Evolutionary conservation across 2,888 invertebrate species (phyloP).

Genomic region (Macrophya annulata): DNA sequence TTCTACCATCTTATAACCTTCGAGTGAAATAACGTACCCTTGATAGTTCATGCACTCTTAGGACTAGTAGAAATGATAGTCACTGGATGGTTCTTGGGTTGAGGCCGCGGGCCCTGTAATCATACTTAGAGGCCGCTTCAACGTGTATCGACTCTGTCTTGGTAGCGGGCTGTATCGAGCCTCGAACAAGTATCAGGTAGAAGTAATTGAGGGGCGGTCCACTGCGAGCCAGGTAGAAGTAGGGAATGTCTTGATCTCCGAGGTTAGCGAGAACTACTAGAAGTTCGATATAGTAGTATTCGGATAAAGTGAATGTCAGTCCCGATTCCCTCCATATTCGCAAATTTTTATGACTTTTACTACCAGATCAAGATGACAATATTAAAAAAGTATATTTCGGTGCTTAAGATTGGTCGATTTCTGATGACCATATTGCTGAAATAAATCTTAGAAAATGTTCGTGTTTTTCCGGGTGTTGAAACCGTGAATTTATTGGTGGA

Average conservation of each 20-base stretch:
- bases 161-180: slow-evolving; percentile 45
- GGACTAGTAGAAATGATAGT: slow-evolving; percentile 50
- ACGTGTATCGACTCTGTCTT: slow-evolving; percentile 45
- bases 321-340: neutral
- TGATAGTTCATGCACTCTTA: neutral
- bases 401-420: neutral
- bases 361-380: neutral
- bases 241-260: slow-evolving; percentile 50
- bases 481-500: neutral
- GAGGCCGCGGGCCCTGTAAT: slow-evolving; percentile 56
- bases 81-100: slow-evolving; percentile 43
- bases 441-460: too few relatives aligned
- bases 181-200: slow-evolving; percentile 53
- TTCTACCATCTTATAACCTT: neutral
- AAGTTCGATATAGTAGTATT: neutral
- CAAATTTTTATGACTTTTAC: neutral
- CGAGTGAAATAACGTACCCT: neutral
- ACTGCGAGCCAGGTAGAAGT: slow-evolving; percentile 50
- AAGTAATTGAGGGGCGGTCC: slow-evolving; percentile 53
- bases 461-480: slow-evolving; percentile 3
- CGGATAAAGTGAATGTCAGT: slow-evolving; percentile 1
- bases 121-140: slow-evolving; percentile 57
- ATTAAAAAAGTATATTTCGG: neutral
- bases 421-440: too few relatives aligned
- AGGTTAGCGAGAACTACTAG: slow-evolving; percentile 28